phyloP scores from a whole-genome alignment of 1,140 invertebrate species.

The Zaprionus vittiger region DNA sequence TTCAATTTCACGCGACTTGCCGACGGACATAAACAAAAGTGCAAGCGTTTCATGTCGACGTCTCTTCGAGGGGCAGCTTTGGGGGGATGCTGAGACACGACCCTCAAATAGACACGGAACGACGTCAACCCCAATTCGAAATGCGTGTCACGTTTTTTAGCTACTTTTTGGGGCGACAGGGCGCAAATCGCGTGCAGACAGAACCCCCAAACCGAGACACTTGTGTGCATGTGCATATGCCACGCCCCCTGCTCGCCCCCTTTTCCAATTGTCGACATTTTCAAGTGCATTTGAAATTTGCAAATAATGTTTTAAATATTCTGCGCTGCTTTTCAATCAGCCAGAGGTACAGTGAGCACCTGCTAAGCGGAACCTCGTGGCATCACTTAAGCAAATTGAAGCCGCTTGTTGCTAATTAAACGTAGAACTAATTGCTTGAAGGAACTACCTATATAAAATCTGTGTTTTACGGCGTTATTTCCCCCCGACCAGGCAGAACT shows the following conservation, averaged over 20 bases:
- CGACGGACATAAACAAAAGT: slow-evolving; percentile 71
- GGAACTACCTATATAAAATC: slow-evolving; percentile 47
- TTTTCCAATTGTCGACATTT: slow-evolving; percentile 14
- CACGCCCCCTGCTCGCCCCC: neutral
- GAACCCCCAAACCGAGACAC: slow-evolving; percentile 57
- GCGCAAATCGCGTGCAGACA: slow-evolving; percentile 59
- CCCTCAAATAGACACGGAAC: slow-evolving; percentile 12
- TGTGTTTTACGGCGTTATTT: slow-evolving; percentile 35
- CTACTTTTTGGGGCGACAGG: slow-evolving; percentile 70
- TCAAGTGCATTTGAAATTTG: slow-evolving; percentile 62
- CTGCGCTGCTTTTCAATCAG: slow-evolving; percentile 13
- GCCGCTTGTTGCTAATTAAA: slow-evolving; percentile 43
- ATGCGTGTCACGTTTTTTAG: slow-evolving; percentile 74
- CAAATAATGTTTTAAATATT: slow-evolving; percentile 56
- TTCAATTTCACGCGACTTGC: slow-evolving; percentile 69
- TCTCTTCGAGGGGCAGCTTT: slow-evolving; percentile 20
- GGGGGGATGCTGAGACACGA: neutral
- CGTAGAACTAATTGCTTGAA: slow-evolving; percentile 39
- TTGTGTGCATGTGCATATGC: slow-evolving; percentile 55
- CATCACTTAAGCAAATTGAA: slow-evolving; percentile 19
- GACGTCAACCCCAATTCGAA: slow-evolving; percentile 49
- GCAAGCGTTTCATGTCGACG: slow-evolving; percentile 64
- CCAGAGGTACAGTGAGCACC: slow-evolving; percentile 18
- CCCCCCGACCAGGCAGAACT: slow-evolving; percentile 12
- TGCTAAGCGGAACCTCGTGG: slow-evolving; percentile 2